A percentile compares a stretch with the other conserved stretches of the same genome.
These are phyloP conservation scores for Caenorhabditis angaria DNA, from an alignment of 2,888 invertebrate genomes.

Conservation along the genomic window DNA sequence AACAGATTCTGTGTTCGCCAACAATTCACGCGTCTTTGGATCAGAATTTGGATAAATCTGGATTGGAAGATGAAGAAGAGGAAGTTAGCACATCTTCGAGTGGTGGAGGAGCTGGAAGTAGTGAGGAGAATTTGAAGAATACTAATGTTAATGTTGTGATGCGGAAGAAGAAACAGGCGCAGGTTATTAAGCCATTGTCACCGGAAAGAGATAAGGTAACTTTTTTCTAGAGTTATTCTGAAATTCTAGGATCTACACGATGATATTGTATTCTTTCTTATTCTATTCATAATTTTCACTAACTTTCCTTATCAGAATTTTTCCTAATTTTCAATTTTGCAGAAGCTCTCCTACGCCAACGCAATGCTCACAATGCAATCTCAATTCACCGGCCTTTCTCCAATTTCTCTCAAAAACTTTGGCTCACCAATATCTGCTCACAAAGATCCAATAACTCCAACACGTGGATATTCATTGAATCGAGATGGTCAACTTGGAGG, in stretches of 20 bases:
- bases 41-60: slow-evolving; percentile 72
- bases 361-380: slow-evolving; percentile 57
- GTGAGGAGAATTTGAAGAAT: slow-evolving; percentile 1
- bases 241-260: no score
- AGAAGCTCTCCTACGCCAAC: slow-evolving; percentile 55
- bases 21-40: slow-evolving; percentile 74
- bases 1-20: slow-evolving; percentile 63
- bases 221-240: no score
- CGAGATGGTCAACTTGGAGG: slow-evolving; percentile 9
- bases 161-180: neutral
- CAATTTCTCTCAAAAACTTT: slow-evolving; percentile 18
- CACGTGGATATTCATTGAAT: neutral
- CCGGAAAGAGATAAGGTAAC: slow-evolving; percentile 38
- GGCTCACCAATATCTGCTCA: slow-evolving; percentile 19
- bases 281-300: no score
- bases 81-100: neutral
- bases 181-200: slow-evolving; percentile 40
- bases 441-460: neutral
- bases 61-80: slow-evolving; percentile 37
- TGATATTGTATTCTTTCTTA: no score
- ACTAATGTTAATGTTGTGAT: neutral
- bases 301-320: no score
- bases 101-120: neutral
- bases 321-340: neutral
- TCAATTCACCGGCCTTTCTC: slow-evolving; percentile 52